phyloP scores from a whole-genome alignment of 2,888 invertebrate species.

The Acanthacorydalis orientalis region DNA sequence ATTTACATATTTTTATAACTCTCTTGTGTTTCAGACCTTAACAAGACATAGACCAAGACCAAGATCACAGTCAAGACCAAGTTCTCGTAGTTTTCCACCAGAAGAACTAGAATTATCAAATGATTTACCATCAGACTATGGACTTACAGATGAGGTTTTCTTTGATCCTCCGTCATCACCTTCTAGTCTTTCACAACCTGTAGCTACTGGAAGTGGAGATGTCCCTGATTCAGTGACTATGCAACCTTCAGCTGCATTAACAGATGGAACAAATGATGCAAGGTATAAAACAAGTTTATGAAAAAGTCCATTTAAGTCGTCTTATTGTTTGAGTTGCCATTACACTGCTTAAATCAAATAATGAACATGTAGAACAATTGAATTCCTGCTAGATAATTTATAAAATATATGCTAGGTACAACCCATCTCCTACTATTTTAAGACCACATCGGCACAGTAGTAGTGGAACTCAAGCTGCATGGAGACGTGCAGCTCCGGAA shows the following conservation, averaged over 20 bases:
- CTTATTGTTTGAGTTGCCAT: not conserved
- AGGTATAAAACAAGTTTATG: too few species aligned
- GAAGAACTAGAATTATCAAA: slow-evolving; percentile 17
- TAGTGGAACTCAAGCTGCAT: slow-evolving; percentile 32
- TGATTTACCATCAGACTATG: slow-evolving; percentile 6
- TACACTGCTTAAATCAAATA: too few species aligned
- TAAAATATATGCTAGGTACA: not conserved
- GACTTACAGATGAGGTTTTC: slow-evolving; percentile 36
- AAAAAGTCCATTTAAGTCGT: not conserved
- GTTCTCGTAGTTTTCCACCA: slow-evolving; percentile 57
- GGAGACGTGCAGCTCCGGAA: slow-evolving; percentile 27
- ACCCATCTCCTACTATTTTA: not conserved
- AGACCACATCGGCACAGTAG: slow-evolving; percentile 19
- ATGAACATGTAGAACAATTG: too few species aligned
- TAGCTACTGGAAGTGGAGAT: not conserved
- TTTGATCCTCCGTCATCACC: slow-evolving; percentile 34
- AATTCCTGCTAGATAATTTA: too few species aligned
- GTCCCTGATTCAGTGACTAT: not conserved
- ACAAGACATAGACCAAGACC: slow-evolving; percentile 40
- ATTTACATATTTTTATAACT: slow-evolving; percentile 1
- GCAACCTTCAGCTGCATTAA: not conserved
- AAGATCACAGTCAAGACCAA: slow-evolving; percentile 39
- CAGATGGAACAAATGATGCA: not conserved
- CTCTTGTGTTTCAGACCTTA: slow-evolving; percentile 31
- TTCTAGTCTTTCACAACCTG: slow-evolving; percentile 13